Percentiles rank a stretch among this genome's conserved stretches.
These are phyloP conservation scores for Andinoacara biseriatus DNA, from an alignment of 2,113 vertebrate genomes.

Conservation along the genomic window DNA sequence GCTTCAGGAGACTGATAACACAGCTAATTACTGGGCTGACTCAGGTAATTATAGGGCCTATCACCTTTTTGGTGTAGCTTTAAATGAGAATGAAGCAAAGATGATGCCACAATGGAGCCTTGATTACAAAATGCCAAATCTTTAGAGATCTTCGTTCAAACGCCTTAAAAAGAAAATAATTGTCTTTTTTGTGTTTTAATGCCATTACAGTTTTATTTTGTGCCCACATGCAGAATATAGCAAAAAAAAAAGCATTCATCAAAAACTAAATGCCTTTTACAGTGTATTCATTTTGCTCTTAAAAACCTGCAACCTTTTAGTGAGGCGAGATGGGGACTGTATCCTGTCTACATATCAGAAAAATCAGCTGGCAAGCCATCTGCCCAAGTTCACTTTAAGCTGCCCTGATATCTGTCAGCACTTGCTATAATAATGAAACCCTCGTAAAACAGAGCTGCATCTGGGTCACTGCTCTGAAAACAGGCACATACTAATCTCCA, in stretches of 20 bases:
- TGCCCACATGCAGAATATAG: neutral
- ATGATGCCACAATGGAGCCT: slow-evolving; percentile 8
- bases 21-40: slow-evolving; percentile 51
- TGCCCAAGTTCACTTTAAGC: slow-evolving; percentile 43
- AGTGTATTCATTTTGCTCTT: neutral
- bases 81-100: slow-evolving; percentile 30
- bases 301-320: neutral
- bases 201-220: neutral
- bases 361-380: slow-evolving; percentile 37
- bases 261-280: neutral
- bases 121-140: neutral
- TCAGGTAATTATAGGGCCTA: slow-evolving; percentile 56
- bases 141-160: neutral
- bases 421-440: slow-evolving; percentile 58
- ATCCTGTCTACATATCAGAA: neutral
- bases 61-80: slow-evolving; percentile 24
- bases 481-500: slow-evolving; percentile 39
- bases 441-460: slow-evolving; percentile 33
- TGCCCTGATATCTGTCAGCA: slow-evolving; percentile 54
- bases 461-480: slow-evolving; percentile 54
- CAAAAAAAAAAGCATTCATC: neutral
- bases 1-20: slow-evolving; percentile 37
- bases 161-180: neutral
- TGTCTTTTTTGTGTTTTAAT: neutral
- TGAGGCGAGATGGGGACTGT: neutral